Evolutionary conservation across 2,113 vertebrate species (phyloP).

Genomic region (Heterocephalus glaber): DNA sequence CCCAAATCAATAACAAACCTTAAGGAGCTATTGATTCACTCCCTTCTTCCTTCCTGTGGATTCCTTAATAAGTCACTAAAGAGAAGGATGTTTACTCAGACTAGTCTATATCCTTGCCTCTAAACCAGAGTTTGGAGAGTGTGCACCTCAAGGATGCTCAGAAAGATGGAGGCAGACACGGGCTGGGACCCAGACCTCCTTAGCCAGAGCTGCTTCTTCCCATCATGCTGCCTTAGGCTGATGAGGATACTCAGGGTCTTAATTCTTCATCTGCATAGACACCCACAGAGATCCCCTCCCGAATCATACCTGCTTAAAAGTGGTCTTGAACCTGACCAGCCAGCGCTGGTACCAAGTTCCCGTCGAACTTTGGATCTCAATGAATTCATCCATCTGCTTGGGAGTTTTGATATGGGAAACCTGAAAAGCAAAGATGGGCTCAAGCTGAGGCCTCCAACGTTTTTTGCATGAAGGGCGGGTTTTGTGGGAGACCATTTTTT

Average conservation of each 20-base stretch:
- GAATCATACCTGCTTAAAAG: conserved; percentile 91
- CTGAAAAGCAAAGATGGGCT: conserved; percentile 79
- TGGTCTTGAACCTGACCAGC: conserved; percentile 90
- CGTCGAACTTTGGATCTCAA: conserved; percentile 96
- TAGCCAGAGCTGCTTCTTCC: not conserved
- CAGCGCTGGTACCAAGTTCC: conserved; percentile 95
- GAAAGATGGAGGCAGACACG: rapidly evolving
- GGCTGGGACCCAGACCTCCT: no score
- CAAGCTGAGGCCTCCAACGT: not conserved
- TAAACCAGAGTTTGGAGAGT: not conserved
- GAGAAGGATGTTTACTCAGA: not conserved
- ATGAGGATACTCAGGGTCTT: not conserved
- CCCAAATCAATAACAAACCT: not conserved
- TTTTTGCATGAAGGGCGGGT: not conserved
- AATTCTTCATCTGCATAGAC: not conserved
- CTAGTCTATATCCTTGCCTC: not conserved
- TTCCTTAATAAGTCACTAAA: not conserved
- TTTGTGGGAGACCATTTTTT: not conserved
- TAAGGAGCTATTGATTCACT: not conserved
- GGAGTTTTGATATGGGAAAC: conserved; percentile 96
- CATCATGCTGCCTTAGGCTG: not conserved
- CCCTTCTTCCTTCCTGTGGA: not conserved
- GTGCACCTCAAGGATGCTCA: not conserved
- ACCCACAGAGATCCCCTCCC: not conserved
- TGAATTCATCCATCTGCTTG: conserved; percentile 96